These are phyloP conservation scores for Cydia strobilella DNA, from an alignment of 1,140 invertebrate species.

Conservation along the genomic window DNA sequence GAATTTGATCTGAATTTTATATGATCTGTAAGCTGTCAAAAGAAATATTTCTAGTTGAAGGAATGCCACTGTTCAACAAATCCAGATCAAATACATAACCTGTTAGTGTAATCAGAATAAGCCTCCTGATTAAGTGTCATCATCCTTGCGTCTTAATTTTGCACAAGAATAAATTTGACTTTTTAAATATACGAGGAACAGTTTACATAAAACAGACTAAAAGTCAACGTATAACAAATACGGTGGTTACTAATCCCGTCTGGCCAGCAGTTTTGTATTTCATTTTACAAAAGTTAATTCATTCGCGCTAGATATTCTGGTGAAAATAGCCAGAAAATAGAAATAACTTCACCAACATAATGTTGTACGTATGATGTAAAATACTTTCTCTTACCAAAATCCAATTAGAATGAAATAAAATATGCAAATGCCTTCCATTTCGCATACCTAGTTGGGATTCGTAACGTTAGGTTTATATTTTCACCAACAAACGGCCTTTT, in stretches of 20 bases:
- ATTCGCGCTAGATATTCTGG: not conserved
- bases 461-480: constrained; percentile 5
- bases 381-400: constrained; percentile 18
- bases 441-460: constrained; percentile 11
- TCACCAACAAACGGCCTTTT: constrained; percentile 15
- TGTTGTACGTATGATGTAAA: not conserved
- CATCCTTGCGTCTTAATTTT: too few species aligned
- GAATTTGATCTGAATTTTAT: too few species aligned
- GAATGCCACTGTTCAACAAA: too few species aligned
- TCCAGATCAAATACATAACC: too few species aligned
- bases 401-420: constrained; percentile 28
- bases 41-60: too few species aligned
- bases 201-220: not conserved
- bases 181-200: too few species aligned
- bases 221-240: not conserved
- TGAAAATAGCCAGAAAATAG: constrained; percentile 14
- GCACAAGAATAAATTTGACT: too few species aligned
- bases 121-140: too few species aligned
- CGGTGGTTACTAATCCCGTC: not conserved
- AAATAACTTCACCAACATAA: not conserved
- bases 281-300: not conserved
- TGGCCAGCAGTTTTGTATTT: not conserved
- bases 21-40: too few species aligned
- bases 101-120: too few species aligned
- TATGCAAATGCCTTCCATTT: constrained; percentile 15